Evolutionary conservation across 2,113 vertebrate species (phyloP).

Genomic region (Hyaena hyaena): DNA sequence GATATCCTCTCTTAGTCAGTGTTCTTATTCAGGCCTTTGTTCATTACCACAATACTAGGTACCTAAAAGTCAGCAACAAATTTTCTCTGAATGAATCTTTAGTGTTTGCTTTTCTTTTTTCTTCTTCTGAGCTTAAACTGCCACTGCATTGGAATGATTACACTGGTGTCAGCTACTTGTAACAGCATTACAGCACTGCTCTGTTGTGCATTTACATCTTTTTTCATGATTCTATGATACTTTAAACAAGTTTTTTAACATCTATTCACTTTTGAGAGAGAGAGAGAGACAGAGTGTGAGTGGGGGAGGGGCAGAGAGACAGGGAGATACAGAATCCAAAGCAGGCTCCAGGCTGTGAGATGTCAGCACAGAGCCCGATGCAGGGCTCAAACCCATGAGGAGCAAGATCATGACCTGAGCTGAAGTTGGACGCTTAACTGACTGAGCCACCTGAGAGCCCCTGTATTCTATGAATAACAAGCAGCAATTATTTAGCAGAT

Average conservation of each 20-base stretch:
- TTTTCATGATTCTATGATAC: background rate
- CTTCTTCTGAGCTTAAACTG: background rate
- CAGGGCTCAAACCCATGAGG: too few relatives aligned
- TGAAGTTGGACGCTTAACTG: too few relatives aligned
- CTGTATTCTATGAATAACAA: background rate
- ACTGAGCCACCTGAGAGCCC: too few relatives aligned
- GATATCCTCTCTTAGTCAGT: background rate
- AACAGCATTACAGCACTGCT: background rate
- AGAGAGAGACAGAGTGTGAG: too few relatives aligned
- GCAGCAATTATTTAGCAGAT: background rate
- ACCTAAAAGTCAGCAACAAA: background rate
- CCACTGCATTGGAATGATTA: background rate
- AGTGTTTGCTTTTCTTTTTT: background rate
- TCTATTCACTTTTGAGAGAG: too few relatives aligned
- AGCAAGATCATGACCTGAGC: too few relatives aligned
- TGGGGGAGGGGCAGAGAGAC: too few relatives aligned
- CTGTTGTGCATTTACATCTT: background rate
- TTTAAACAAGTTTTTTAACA: too few relatives aligned
- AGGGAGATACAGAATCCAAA: too few relatives aligned
- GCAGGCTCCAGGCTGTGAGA: too few relatives aligned
- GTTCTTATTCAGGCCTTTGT: background rate
- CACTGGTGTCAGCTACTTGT: too few relatives aligned
- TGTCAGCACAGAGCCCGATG: too few relatives aligned
- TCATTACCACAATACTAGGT: background rate
- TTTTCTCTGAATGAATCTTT: background rate